Evolutionary conservation across 2,888 invertebrate genomes (phyloP).

Genomic region (Agrochola litura): DNA sequence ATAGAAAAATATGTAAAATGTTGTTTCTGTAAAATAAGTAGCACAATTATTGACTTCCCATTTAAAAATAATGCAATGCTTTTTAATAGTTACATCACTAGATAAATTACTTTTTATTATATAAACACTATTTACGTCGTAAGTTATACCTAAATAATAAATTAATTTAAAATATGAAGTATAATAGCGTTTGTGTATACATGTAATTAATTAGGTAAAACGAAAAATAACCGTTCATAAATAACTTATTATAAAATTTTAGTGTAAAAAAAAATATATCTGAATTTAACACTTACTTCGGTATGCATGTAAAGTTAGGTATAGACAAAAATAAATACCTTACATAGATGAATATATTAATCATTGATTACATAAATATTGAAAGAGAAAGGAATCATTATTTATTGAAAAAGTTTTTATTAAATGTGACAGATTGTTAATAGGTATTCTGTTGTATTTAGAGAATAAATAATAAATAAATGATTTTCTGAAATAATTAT

Average conservation of each 20-base stretch:
- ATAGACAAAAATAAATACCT: background rate
- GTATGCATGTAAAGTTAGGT: background rate
- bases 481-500: too few relatives aligned
- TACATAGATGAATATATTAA: slow-evolving; percentile 2
- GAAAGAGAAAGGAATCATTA: too few relatives aligned
- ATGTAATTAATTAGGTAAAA: background rate
- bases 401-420: background rate
- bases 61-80: background rate
- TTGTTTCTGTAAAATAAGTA: slow-evolving; percentile 19
- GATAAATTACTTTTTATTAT: background rate
- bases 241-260: too few relatives aligned
- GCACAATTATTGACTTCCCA: slow-evolving; percentile 6
- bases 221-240: too few relatives aligned
- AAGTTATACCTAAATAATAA: background rate
- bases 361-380: slow-evolving; percentile 20
- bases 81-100: background rate
- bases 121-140: background rate
- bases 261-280: too few relatives aligned
- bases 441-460: background rate
- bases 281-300: background rate
- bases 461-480: too few relatives aligned
- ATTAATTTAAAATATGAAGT: background rate
- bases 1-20: background rate
- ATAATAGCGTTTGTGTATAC: background rate
- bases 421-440: background rate